These are phyloP conservation scores for Ascaphus truei DNA, from an alignment of 2,113 vertebrate species.

Conservation along the genomic window DNA sequence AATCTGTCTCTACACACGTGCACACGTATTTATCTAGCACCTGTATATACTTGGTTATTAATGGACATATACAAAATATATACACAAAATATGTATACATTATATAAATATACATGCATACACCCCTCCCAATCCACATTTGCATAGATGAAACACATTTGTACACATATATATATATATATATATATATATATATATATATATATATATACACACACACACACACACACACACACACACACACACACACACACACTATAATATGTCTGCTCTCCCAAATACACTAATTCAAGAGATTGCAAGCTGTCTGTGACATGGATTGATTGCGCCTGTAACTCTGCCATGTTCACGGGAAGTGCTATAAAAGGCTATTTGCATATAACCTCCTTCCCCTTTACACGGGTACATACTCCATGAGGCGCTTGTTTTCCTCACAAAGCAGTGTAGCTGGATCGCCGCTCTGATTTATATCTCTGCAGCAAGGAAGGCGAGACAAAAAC, in stretches of 20 bases:
- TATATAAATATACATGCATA: too few relatives aligned
- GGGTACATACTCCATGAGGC: conserved; percentile 14
- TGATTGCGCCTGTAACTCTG: conserved; percentile 9
- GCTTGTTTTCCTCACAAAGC: conserved; percentile 24
- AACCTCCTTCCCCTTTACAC: conserved; percentile 30
- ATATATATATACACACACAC: too few relatives aligned
- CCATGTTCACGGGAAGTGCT: conserved; percentile 12
- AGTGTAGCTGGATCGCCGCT: not conserved
- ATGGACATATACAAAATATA: too few relatives aligned
- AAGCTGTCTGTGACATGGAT: not conserved
- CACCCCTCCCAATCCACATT: too few relatives aligned
- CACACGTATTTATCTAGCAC: not conserved
- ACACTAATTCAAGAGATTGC: not conserved
- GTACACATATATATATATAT: too few relatives aligned
- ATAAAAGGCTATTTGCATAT: conserved; percentile 25
- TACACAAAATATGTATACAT: too few relatives aligned
- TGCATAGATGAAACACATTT: too few relatives aligned
- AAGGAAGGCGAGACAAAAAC: conserved; percentile 32
- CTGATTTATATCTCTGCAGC: conserved; percentile 37
- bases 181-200: too few relatives aligned
- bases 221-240: too few relatives aligned
- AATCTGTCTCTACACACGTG: not conserved
- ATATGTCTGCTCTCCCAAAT: too few relatives aligned
- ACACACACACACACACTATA: too few relatives aligned
- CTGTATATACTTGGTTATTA: not conserved